Percentiles rank a stretch among this genome's conserved stretches.
Evolutionary conservation across 53 echinoderm and acorn worm genomes (phyloP).

Genomic region (Antedon mediterranea): DNA sequence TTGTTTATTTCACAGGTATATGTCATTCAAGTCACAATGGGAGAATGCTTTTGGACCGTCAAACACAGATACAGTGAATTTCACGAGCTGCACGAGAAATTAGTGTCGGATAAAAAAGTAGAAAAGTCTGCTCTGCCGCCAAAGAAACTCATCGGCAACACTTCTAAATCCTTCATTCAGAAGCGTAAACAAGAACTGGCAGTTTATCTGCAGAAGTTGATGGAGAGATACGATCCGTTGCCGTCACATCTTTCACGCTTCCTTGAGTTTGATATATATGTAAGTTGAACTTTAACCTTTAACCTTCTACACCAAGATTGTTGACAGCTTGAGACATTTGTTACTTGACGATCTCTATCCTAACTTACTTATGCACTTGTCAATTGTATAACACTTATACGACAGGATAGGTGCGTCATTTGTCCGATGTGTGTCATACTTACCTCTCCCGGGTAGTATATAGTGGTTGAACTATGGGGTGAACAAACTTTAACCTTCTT

Average conservation of each 20-base stretch:
- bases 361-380: too few species aligned
- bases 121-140: slow-evolving; percentile 58
- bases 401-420: too few species aligned
- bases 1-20: slow-evolving; percentile 39
- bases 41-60: slow-evolving; percentile 77
- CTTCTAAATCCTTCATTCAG: slow-evolving; percentile 78
- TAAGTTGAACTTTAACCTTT: slow-evolving; percentile 16
- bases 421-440: too few species aligned
- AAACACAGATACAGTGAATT: slow-evolving; percentile 95
- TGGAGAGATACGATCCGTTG: slow-evolving; percentile 35
- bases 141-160: slow-evolving; percentile 78
- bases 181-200: slow-evolving; percentile 65
- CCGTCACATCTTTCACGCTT: slow-evolving; percentile 62
- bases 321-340: too few species aligned
- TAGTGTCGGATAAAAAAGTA: slow-evolving; percentile 38
- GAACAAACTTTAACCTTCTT: too few species aligned
- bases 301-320: too few species aligned
- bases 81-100: slow-evolving; percentile 69
- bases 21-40: slow-evolving; percentile 52
- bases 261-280: slow-evolving; percentile 91
- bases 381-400: too few species aligned
- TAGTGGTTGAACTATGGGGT: too few species aligned
- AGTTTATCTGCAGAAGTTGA: slow-evolving; percentile 48
- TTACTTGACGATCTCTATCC: too few species aligned
- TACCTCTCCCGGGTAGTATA: too few species aligned